Percentiles rank a stretch among this genome's conserved stretches.
Evolutionary conservation across 92 coral and sea anemone genomes (phyloP).

Genomic region (Porites rus): DNA sequence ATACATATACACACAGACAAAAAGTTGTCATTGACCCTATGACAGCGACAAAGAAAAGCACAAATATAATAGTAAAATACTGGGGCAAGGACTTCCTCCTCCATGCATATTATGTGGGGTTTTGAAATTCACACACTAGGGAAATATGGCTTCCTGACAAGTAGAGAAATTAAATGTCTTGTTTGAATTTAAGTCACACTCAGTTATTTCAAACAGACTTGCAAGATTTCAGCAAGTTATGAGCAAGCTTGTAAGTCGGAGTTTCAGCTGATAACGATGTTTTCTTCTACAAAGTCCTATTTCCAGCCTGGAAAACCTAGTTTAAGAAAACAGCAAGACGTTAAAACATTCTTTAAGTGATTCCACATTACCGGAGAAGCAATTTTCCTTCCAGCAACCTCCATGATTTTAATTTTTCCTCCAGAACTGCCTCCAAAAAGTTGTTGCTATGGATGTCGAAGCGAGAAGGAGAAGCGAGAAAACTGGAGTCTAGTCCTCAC

Average conservation of each 20-base stretch:
- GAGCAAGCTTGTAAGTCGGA: background rate
- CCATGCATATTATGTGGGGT: no score
- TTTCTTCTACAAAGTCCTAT: background rate
- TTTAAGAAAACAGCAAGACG: background rate
- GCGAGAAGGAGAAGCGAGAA: background rate
- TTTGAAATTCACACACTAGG: background rate
- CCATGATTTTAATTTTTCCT: conserved; percentile 47
- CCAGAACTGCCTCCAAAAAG: background rate
- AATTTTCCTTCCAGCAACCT: conserved; percentile 69
- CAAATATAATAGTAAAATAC: no score
- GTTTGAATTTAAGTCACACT: background rate
- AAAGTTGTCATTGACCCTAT: no score
- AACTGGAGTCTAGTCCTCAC: background rate
- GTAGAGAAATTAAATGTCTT: background rate
- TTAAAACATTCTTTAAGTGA: background rate
- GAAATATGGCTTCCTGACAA: no score
- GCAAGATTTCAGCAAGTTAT: background rate
- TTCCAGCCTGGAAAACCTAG: background rate
- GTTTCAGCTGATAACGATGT: no score
- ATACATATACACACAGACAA: no score
- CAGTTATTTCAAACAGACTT: background rate
- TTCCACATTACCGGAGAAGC: conserved; percentile 78
- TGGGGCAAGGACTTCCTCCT: no score
- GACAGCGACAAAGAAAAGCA: no score
- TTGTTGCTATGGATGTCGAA: conserved; percentile 64